A percentile compares a stretch with the other conserved stretches of the same genome.
phyloP scores from a whole-genome alignment of 2,797 vertebrate species.

The Myiotriccus ornatus region DNA sequence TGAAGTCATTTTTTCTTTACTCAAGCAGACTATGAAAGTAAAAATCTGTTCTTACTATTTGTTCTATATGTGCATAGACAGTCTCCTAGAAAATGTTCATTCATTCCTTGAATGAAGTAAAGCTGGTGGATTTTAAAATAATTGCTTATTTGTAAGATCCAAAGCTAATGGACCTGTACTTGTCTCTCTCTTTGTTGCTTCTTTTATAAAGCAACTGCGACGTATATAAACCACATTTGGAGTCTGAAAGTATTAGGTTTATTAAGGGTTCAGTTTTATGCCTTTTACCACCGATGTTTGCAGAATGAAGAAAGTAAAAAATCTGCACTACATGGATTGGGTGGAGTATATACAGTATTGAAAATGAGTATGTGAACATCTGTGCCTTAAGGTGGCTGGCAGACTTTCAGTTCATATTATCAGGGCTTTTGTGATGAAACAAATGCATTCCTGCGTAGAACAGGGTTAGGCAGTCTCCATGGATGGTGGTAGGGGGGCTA shows the following conservation, averaged over 20 bases:
- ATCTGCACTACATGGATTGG: neutral
- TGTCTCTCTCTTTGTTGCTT: neutral
- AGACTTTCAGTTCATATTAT: neutral
- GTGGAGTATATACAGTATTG: neutral
- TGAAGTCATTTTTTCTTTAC: neutral
- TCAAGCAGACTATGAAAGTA: neutral
- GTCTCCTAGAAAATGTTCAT: neutral
- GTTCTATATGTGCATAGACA: neutral
- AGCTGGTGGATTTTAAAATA: neutral
- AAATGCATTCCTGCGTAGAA: neutral
- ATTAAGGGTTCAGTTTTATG: neutral
- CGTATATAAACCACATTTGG: neutral
- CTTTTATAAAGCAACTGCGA: neutral
- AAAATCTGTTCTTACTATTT: neutral
- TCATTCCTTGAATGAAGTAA: neutral
- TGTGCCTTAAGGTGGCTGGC: neutral
- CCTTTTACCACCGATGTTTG: neutral
- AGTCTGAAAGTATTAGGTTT: neutral
- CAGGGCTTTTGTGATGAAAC: neutral
- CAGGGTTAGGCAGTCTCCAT: neutral
- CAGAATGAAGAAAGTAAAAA: neutral
- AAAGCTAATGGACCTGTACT: neutral
- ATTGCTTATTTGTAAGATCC: neutral
- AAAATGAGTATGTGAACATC: neutral
- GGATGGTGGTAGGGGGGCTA: neutral